These are phyloP conservation scores for Dicrurus megarhynchus DNA, from an alignment of 2,113 vertebrate species.

Conservation along the genomic window DNA sequence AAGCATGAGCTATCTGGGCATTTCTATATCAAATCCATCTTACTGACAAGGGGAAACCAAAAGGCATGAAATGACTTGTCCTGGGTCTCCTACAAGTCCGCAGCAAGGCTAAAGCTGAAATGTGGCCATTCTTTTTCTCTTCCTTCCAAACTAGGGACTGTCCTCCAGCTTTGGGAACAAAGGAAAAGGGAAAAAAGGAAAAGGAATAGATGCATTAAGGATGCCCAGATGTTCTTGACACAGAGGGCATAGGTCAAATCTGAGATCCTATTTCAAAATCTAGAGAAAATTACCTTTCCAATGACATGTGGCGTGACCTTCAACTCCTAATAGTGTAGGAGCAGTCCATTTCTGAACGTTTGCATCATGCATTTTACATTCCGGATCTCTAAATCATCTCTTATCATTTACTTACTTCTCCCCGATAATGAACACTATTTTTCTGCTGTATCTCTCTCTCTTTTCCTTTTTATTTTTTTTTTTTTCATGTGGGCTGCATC, in stretches of 20 bases:
- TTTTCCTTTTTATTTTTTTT: background rate
- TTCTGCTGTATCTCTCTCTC: background rate
- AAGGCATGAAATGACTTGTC: background rate
- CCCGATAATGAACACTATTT: background rate
- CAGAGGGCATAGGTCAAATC: slow-evolving; percentile 28
- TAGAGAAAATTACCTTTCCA: slow-evolving; percentile 67
- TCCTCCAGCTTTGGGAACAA: background rate
- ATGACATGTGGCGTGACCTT: slow-evolving; percentile 57
- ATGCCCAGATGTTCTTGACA: slow-evolving; percentile 59
- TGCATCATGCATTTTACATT: slow-evolving; percentile 45
- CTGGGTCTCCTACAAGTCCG: background rate
- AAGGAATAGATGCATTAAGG: slow-evolving; percentile 41
- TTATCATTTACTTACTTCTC: slow-evolving; percentile 41
- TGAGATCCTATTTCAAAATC: slow-evolving; percentile 63
- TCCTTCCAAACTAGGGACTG: background rate
- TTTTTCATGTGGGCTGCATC: background rate
- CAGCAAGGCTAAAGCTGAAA: background rate
- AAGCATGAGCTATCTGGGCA: background rate
- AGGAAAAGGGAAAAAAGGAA: background rate
- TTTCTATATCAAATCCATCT: background rate
- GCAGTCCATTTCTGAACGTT: slow-evolving; percentile 31
- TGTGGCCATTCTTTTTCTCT: background rate
- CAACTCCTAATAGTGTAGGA: slow-evolving; percentile 55
- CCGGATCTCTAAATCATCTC: slow-evolving; percentile 57
- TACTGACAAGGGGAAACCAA: background rate